Evolutionary conservation across 92 coral and sea anemone species (phyloP).

Genomic region (Heliopora coerulea): DNA sequence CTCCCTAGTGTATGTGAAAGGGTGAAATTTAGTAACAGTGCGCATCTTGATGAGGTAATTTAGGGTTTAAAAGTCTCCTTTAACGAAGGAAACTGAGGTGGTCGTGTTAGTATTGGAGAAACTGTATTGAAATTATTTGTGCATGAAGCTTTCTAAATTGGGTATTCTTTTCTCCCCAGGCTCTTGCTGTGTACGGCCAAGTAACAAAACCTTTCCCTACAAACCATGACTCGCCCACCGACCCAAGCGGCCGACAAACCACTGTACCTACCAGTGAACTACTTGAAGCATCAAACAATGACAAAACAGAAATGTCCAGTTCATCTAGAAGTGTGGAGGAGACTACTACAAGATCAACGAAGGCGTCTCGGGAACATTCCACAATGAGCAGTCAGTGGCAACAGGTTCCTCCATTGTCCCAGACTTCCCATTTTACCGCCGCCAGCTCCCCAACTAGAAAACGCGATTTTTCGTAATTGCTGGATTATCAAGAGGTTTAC

Average conservation of each 20-base stretch:
- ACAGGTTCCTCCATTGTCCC: slow-evolving; percentile 41
- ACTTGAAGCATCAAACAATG: background rate
- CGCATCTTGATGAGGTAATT: no score
- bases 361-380: slow-evolving; percentile 38
- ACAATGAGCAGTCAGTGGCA: slow-evolving; percentile 36
- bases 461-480: slow-evolving; percentile 49
- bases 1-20: no score
- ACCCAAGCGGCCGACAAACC: slow-evolving; percentile 31
- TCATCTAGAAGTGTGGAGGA: background rate
- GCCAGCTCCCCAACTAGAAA: slow-evolving; percentile 85
- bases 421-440: slow-evolving; percentile 73
- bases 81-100: no score
- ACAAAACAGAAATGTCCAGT: slow-evolving; percentile 5
- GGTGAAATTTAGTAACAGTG: no score
- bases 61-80: no score
- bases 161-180: slow-evolving; percentile 48
- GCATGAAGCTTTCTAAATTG: no score
- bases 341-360: slow-evolving; percentile 10
- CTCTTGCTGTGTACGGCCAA: slow-evolving; percentile 94
- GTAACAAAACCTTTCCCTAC: slow-evolving; percentile 57
- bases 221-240: slow-evolving; percentile 42
- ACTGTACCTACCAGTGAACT: slow-evolving; percentile 16
- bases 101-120: no score
- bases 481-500: background rate
- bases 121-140: no score